Conservation (phyloP, 2,113 vertebrate species). For the Limnothrissa miodon region DNA sequence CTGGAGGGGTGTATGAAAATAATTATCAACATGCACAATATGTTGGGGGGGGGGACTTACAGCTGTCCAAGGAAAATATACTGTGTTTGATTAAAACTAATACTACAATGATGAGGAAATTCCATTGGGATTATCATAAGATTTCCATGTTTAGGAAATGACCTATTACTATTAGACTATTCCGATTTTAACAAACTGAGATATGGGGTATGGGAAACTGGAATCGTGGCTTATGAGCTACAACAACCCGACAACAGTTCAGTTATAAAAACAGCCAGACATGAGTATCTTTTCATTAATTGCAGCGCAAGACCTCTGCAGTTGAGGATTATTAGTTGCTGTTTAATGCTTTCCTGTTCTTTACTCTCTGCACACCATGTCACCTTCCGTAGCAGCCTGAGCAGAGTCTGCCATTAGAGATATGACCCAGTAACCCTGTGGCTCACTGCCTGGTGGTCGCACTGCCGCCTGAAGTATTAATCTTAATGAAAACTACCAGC, state of each 20-base stretch:
- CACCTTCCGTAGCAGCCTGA: background rate
- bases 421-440: constrained; percentile 5
- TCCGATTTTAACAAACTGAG: background rate
- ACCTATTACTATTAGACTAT: background rate
- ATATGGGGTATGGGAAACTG: background rate
- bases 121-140: background rate
- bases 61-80: constrained; percentile 18
- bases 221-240: background rate
- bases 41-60: background rate
- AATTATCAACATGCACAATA: constrained; percentile 11
- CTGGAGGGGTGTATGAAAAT: constrained; percentile 14
- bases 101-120: constrained; percentile 17
- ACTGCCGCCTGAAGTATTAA: constrained; percentile 1
- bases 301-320: background rate
- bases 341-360: constrained; percentile 8
- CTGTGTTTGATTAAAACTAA: constrained; percentile 25
- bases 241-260: background rate
- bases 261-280: background rate
- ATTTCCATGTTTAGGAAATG: background rate
- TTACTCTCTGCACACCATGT: background rate
- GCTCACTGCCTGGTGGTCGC: constrained; percentile 33
- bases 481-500: constrained; percentile 28
- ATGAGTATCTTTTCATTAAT: background rate
- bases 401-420: background rate
- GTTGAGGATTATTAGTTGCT: background rate